A percentile compares a stretch with the other conserved stretches of the same genome.
phyloP scores from a whole-genome alignment of 1,140 invertebrate genomes.

The Trachelipus rathkii region DNA sequence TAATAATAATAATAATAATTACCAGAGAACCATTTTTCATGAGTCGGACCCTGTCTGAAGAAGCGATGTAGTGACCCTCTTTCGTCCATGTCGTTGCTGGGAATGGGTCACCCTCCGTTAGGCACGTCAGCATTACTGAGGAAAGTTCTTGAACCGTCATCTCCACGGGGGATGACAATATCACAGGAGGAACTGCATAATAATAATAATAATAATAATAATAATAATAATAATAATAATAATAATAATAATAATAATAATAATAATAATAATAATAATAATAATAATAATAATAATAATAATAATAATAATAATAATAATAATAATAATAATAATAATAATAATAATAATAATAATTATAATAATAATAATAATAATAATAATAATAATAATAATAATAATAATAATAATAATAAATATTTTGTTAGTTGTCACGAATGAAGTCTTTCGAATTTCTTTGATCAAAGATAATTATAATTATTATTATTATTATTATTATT shows the following conservation, averaged over 20 bases:
- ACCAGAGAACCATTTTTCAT: conserved; percentile 11
- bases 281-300: no score
- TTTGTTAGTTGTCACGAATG: no score
- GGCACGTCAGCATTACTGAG: neutral
- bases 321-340: neutral
- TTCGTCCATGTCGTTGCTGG: conserved; percentile 7
- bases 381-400: no score
- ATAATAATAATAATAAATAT: no score
- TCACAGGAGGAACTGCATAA: conserved; percentile 9
- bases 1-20: neutral
- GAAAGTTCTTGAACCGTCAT: conserved; percentile 14
- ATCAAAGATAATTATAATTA: no score
- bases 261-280: no score
- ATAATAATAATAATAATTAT: no score
- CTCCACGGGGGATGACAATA: neutral
- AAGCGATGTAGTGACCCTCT: conserved; percentile 6
- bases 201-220: neutral
- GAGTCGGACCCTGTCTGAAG: neutral
- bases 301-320: neutral
- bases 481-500: no score
- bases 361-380: no score
- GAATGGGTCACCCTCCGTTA: neutral
- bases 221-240: no score
- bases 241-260: no score
- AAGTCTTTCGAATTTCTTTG: no score